Evolutionary conservation across 2,113 vertebrate species (phyloP), one percentile per base, ranked within the genome.

Genomic region (Triplophysa rosa): DNA sequence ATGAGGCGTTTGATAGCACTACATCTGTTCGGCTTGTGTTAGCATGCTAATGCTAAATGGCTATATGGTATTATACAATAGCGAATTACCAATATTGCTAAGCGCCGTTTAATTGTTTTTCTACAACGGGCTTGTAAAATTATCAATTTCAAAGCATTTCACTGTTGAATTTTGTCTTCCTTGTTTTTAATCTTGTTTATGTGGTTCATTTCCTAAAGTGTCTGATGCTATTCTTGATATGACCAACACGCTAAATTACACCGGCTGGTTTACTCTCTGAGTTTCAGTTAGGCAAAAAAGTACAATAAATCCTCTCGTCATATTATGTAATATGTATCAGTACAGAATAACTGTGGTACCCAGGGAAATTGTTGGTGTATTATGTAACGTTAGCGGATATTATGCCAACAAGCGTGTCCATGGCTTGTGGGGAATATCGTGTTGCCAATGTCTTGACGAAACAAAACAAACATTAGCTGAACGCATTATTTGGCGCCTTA

Each of bases 1-100:
- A 42, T 13, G 23, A 64, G 2, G 10, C 8, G 6, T 52, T 49
- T 76, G 12, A 21, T 63, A 10, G 49, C 17, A 37, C 12, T 33
- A 33, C 11, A 29, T 49, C 16, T 49, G 24, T 23, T 17, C 10
- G 61, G 42, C 62, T 65, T 33, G 12, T 16, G 19, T 54, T 77
- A 65, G 73, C 73, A n/a, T 77, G 73, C 73, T 77, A 77, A 37
- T 65, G 73, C 62, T 77, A 77, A 76, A 4, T 64, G 2, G 12
- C 40, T 64, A 75, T 63, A 11, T 65, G 1, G 4, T 52, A 11
- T 21, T 16, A 21, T 40, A 42, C 17, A 77, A 40, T 7, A 72
- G 13, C 3, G 2, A 59, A 12, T 71, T 42, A 19, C 2, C 13
- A 24, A 59, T 1, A 24, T 42, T 24, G 0, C 23, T 24, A 2